Evolutionary conservation across 1,140 invertebrate species (phyloP), one percentile per base, ranked within the genome.

Genomic region (Drosophila rhopaloa): DNA sequence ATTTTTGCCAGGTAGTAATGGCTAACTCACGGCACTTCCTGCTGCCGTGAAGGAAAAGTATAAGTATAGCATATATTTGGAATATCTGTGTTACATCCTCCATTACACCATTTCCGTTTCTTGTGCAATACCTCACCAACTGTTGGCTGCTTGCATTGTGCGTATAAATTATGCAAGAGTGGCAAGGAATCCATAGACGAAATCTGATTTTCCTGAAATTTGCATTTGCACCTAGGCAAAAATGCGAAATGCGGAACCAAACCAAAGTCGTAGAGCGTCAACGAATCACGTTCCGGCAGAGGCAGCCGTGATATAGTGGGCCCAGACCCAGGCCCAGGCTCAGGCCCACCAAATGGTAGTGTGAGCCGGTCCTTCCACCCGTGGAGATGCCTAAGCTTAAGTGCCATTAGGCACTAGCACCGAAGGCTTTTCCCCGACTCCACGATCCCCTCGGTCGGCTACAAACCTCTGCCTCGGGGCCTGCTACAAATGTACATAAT

Each of bases 381-480:
- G 56, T 55, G 57, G 57, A 61, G 79, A 56, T 88, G 82, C 83
- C 82, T 86, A 86, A 86, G 82, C 82, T 86, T 86, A 88, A 86
- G 82, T 86, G 82, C 82, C 83, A 86, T 86, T 86, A 88, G 83
- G 83, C 82, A 88, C 61, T 85, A 51, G 47, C 46, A 80, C 74
- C 66, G 72, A 65, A 62, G 72, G 46, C 76, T 73, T 27, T 44
- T 35, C 51, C 48, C 57, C 67, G 29, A 37, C 40, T 56, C 37
- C 37, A 13, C 54, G 16, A 38, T 35, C 43, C 27, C 41, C 29
- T 4, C 37, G 11, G 24, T 9, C 29, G 32, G 46, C 14, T 27
- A 13, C 44, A 48, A 41, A 47, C 41, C 61, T 43, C 50, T 55
- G 43, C 43, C 53, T 55, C 29, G 32, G 35, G 62, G 50, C 70